These are phyloP conservation scores for Eolophus roseicapilla DNA, from an alignment of 2,113 vertebrate genomes.

Conservation along the genomic window DNA sequence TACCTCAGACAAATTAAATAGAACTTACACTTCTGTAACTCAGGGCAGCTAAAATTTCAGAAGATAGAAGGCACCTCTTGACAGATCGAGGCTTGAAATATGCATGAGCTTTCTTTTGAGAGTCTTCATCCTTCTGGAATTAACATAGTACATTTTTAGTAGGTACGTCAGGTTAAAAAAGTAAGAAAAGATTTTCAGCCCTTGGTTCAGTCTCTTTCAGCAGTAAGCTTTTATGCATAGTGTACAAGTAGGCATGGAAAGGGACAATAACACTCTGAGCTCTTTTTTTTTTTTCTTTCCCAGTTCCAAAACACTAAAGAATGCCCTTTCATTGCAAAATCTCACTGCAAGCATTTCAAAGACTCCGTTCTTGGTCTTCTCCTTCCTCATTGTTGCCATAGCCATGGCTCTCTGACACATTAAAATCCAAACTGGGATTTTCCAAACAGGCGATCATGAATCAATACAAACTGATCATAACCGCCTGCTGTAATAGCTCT, in stretches of 20 bases:
- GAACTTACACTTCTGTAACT: neutral
- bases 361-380: neutral
- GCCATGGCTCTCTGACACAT: neutral
- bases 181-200: neutral
- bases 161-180: neutral
- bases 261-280: neutral
- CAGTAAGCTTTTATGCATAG: neutral
- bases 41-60: neutral
- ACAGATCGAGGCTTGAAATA: neutral
- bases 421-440: neutral
- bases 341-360: neutral
- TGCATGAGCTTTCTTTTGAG: conserved; percentile 6
- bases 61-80: neutral
- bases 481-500: neutral
- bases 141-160: neutral
- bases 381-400: neutral
- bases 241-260: neutral
- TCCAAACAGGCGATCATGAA: neutral
- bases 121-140: conserved; percentile 6
- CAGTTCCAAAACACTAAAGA: neutral
- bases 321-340: neutral
- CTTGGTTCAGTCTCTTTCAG: neutral
- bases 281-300: neutral
- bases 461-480: neutral
- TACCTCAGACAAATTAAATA: neutral